Percentiles rank a stretch among this genome's conserved stretches.
Evolutionary conservation across 2,113 vertebrate species (phyloP).

Genomic region (Bufo gargarizans): DNA sequence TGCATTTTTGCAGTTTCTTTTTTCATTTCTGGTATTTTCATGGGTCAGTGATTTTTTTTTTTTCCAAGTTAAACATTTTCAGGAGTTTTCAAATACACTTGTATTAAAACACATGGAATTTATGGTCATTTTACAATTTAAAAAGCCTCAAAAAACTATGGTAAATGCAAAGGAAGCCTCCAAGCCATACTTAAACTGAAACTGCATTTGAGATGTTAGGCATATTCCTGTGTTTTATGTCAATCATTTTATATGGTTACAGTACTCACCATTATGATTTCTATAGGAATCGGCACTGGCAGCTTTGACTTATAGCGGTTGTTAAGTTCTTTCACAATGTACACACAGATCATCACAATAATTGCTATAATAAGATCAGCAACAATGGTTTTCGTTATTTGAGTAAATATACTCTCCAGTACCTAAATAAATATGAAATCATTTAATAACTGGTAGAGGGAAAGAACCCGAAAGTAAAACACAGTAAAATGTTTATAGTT

Average conservation of each 20-base stretch:
- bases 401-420: constrained; percentile 71
- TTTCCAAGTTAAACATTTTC: too few relatives aligned
- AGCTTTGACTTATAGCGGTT: constrained; percentile 78
- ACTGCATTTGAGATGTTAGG: not conserved
- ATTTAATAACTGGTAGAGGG: not conserved
- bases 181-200: not conserved
- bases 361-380: constrained; percentile 76
- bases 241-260: not conserved
- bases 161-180: too few relatives aligned
- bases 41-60: too few relatives aligned
- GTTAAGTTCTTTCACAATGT: constrained; percentile 79
- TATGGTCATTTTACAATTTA: too few relatives aligned
- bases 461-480: not conserved
- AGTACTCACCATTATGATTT: constrained; percentile 80
- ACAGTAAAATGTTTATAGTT: too few relatives aligned
- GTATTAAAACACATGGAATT: too few relatives aligned
- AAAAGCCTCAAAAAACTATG: too few relatives aligned
- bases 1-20: too few relatives aligned
- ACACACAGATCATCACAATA: constrained; percentile 74
- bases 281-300: constrained; percentile 81
- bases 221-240: not conserved
- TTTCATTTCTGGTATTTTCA: too few relatives aligned
- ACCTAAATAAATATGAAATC: constrained; percentile 64
- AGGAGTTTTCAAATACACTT: too few relatives aligned
- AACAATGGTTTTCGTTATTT: constrained; percentile 74